Conservation (phyloP, 1,140 invertebrate species). For the Pristionchus pacificus region DNA sequence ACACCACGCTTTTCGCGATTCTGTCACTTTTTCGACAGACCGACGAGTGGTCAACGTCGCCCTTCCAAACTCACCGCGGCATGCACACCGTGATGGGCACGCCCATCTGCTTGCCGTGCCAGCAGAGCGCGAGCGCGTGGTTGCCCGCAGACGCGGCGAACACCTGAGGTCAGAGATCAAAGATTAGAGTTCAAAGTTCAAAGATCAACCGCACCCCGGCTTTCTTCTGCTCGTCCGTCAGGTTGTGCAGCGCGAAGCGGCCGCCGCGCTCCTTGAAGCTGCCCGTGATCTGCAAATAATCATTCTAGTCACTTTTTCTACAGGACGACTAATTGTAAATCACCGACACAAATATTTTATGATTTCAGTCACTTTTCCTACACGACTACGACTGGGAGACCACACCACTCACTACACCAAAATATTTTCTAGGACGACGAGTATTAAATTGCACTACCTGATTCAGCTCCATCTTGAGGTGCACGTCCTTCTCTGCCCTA, state of each 20-base stretch:
- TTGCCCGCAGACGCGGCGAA: slow-evolving; percentile 81
- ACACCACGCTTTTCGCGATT: no score
- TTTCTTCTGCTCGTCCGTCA: slow-evolving; percentile 59
- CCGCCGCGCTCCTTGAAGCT: slow-evolving; percentile 88
- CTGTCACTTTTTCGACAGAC: neutral
- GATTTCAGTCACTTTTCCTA: no score
- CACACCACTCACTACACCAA: neutral
- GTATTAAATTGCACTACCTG: no score
- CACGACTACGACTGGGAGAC: no score
- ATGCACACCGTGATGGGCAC: slow-evolving; percentile 42
- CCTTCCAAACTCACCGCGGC: neutral
- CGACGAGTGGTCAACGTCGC: neutral
- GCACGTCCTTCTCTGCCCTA: slow-evolving; percentile 75
- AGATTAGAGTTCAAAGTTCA: neutral
- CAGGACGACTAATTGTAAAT: no score
- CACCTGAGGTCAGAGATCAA: no score
- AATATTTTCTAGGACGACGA: no score
- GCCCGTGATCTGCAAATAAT: slow-evolving; percentile 66
- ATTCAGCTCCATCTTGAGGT: slow-evolving; percentile 83
- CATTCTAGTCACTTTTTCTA: no score
- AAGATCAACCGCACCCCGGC: neutral
- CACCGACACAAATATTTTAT: no score
- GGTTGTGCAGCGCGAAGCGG: slow-evolving; percentile 72
- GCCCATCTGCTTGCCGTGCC: slow-evolving; percentile 74
- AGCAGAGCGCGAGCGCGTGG: slow-evolving; percentile 78